Evolutionary conservation across 2,113 vertebrate species (phyloP), one percentile per base, ranked within the genome.

Genomic region (Malurus melanocephalus): DNA sequence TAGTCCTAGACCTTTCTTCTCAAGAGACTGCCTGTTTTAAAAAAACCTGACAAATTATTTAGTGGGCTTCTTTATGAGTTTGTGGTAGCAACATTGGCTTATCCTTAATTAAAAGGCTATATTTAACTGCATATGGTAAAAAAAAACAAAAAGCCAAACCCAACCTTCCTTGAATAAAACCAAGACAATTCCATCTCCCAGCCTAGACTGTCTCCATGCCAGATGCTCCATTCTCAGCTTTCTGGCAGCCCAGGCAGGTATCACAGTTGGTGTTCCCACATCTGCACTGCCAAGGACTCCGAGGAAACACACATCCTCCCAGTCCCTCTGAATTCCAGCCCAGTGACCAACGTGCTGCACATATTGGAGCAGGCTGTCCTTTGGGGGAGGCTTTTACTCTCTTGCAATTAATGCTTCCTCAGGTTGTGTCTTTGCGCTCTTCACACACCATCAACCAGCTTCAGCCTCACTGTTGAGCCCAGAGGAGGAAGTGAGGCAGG

Each of bases 51-150:
- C 38, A 81, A 87, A 93, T 90, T 75, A 84, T 82, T 90, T 84
- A 88, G 32, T 85, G 80, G 10, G 32, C 86, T 80, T 65, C 69
- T 87, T 67, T 61, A 69, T 20, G 49, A 90, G 79, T 74, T 61
- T 62, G 60, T 59, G 43, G 78, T 35, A 75, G 51, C 89, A 93
- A 85, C 75, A 35, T 11, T 9, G 38, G 19, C 45, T 91, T 80
- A 53, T 77, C 59, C 74, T 93, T 93, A 95, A 95, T 74, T 81
- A 61, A 80, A 14, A 60, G 32, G 51, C n/a, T 69, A 13, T 38
- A 49, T 85, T 93, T 94, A 79, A 79, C 43, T 75, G 73, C 84
- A 68, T 78, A 60, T 43, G 57, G 79, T n/a, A 59, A 72, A 93
- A 91, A 87, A 74, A 3, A 35, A 35, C 13, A 75, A 57, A 79